Evolutionary conservation across 2,888 invertebrate species (phyloP).

Genomic region (Heteromurus nitidus): DNA sequence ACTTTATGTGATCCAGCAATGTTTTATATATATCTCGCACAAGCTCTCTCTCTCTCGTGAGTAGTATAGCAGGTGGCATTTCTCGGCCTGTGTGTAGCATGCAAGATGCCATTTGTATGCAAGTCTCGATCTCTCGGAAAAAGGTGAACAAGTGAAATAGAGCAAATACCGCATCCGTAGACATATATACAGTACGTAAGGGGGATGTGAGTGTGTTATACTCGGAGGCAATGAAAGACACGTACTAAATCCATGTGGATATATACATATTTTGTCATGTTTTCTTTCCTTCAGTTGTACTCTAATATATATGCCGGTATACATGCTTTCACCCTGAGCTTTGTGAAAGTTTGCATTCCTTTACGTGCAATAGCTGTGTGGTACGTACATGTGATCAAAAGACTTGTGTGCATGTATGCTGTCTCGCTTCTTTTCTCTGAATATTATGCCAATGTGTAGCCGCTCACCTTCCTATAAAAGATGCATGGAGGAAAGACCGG

Average conservation of each 20-base stretch:
- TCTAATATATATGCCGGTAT: not conserved
- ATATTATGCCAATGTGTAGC: no score
- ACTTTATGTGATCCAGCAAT: slow-evolving; percentile 54
- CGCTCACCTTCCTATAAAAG: no score
- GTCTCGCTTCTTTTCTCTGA: no score
- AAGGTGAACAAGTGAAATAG: slow-evolving; percentile 61
- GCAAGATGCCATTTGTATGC: slow-evolving; percentile 61
- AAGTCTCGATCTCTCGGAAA: slow-evolving; percentile 27
- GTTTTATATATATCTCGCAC: slow-evolving; percentile 49
- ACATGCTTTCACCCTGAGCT: slow-evolving; percentile 21
- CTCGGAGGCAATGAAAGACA: slow-evolving; percentile 6
- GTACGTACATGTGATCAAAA: no score
- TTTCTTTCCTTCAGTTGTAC: slow-evolving; percentile 30
- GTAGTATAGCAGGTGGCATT: slow-evolving; percentile 56
- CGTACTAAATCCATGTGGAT: slow-evolving; percentile 46
- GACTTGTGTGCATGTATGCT: no score
- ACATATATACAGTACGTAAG: slow-evolving; percentile 23
- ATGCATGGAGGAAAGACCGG: no score
- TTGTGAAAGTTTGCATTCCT: not conserved
- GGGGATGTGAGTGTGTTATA: not conserved
- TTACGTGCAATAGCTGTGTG: no score
- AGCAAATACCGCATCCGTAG: not conserved
- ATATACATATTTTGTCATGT: slow-evolving; percentile 32
- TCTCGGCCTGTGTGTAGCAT: slow-evolving; percentile 37
- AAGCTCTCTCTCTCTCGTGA: slow-evolving; percentile 30